Percentiles rank a stretch among this genome's conserved stretches.
Conservation (phyloP, 2,797 vertebrate species). For the Falco novaeseelandiae region DNA sequence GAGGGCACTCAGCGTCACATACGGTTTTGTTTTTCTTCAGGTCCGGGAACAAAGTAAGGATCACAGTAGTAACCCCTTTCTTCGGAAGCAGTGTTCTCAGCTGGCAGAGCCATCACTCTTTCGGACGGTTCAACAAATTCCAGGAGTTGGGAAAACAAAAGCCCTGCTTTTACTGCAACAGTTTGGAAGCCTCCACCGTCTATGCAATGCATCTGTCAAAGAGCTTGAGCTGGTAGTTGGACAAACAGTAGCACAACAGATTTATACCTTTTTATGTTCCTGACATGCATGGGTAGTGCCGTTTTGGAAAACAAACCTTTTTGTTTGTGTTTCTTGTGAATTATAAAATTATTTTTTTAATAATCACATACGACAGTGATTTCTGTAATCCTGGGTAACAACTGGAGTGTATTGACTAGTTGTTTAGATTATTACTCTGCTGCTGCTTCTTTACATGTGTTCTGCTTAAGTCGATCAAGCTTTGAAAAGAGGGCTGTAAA, state of each 20-base stretch:
- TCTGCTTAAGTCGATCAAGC: background rate
- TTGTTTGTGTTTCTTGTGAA: background rate
- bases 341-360: background rate
- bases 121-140: slow-evolving; percentile 82
- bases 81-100: slow-evolving; percentile 52
- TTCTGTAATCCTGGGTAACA: background rate
- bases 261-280: slow-evolving; percentile 73
- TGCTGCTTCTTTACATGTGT: background rate
- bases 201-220: slow-evolving; percentile 75
- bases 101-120: slow-evolving; percentile 78
- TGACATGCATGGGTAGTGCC: background rate
- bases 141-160: slow-evolving; percentile 88
- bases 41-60: slow-evolving; percentile 83
- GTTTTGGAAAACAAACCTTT: background rate
- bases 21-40: slow-evolving; percentile 67
- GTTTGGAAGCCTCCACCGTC: slow-evolving; percentile 83
- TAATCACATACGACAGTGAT: background rate
- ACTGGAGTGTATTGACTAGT: background rate
- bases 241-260: slow-evolving; percentile 76
- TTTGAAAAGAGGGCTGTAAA: background rate
- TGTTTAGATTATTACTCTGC: background rate
- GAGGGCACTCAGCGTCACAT: background rate
- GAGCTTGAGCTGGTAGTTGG: slow-evolving; percentile 85
- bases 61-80: slow-evolving; percentile 79
- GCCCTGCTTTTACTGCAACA: slow-evolving; percentile 83